A percentile compares a stretch with the other conserved stretches of the same genome.
These are phyloP conservation scores for Eupithecia exiguata DNA, from an alignment of 2,888 invertebrate genomes.

Conservation along the genomic window DNA sequence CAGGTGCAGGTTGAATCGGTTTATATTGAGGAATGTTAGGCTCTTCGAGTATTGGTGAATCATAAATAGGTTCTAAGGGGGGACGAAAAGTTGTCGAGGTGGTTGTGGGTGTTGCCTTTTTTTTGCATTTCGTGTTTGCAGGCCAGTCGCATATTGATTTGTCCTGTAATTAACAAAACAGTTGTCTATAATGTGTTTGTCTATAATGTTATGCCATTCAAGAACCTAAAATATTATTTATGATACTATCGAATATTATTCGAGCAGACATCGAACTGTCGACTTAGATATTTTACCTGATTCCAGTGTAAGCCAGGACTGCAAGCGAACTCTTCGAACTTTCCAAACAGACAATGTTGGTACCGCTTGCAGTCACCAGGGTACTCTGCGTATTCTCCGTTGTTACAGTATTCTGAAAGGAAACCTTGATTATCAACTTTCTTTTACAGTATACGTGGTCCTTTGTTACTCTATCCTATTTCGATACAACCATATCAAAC, in stretches of 20 bases:
- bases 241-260: not conserved
- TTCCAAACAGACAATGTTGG: constrained; percentile 91
- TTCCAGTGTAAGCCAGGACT: constrained; percentile 90
- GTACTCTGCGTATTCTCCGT: constrained; percentile 85
- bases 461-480: not conserved
- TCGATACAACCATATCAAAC: not conserved
- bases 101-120: constrained; percentile 55
- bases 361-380: constrained; percentile 89
- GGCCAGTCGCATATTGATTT: constrained; percentile 90
- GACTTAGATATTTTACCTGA: constrained; percentile 71
- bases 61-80: constrained; percentile 45
- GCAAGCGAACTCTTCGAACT: constrained; percentile 88
- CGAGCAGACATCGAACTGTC: not conserved
- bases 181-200: not conserved
- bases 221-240: not conserved
- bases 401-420: constrained; percentile 79
- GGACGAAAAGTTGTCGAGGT: constrained; percentile 56
- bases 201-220: not conserved
- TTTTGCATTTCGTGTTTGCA: constrained; percentile 84
- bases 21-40: constrained; percentile 44
- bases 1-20: constrained; percentile 59
- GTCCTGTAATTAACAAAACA: constrained; percentile 63
- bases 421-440: not conserved
- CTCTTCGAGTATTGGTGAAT: constrained; percentile 30
- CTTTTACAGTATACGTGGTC: not conserved